Evolutionary conservation across 2,888 invertebrate genomes (phyloP).

Genomic region (Cerastis rubricosa): DNA sequence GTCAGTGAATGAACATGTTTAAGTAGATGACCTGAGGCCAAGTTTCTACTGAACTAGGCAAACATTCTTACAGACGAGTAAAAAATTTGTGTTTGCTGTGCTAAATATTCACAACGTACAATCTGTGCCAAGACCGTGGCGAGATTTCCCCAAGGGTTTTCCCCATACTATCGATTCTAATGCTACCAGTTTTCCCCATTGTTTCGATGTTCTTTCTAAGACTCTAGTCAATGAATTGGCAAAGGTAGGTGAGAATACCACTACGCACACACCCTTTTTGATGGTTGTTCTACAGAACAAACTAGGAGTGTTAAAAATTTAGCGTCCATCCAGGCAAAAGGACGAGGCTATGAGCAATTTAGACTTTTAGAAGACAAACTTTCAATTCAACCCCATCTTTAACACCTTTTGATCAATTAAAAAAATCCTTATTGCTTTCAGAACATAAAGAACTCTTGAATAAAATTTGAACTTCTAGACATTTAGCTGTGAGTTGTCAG

Average conservation of each 20-base stretch:
- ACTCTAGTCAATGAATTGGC: background rate
- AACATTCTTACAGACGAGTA: background rate
- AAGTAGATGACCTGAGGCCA: background rate
- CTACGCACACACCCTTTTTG: too few species aligned
- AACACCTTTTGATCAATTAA: background rate
- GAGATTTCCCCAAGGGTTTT: background rate
- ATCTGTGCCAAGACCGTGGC: background rate
- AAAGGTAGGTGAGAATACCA: background rate
- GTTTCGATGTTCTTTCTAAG: background rate
- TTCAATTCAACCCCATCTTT: background rate
- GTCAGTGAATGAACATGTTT: too few species aligned
- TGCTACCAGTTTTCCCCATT: background rate
- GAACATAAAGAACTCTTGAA: too few species aligned
- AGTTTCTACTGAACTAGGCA: background rate
- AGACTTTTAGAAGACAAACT: background rate
- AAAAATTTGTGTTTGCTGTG: background rate
- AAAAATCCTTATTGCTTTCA: background rate
- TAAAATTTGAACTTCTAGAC: too few species aligned
- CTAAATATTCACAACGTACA: slow-evolving; percentile 3
- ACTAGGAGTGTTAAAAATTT: background rate
- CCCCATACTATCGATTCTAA: background rate
- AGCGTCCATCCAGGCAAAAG: background rate
- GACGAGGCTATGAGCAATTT: background rate
- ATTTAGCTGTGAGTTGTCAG: too few species aligned
- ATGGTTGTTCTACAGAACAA: background rate